These are phyloP conservation scores for Odontesthes bonariensis DNA, from an alignment of 2,113 vertebrate species.

Conservation along the genomic window DNA sequence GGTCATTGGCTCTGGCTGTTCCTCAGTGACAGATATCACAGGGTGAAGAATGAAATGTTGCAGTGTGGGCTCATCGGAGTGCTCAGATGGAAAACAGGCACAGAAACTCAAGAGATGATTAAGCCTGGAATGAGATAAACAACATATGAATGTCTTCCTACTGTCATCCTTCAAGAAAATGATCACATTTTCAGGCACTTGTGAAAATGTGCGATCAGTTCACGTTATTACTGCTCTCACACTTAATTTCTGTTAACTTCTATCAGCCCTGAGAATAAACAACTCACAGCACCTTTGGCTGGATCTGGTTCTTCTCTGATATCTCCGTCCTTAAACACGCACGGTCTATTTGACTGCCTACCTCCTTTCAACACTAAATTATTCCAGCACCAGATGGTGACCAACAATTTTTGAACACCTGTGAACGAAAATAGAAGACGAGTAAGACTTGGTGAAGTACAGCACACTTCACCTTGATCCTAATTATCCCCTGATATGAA, in stretches of 20 bases:
- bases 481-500: background rate
- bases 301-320: constrained; percentile 46
- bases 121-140: constrained; percentile 16
- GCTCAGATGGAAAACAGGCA: constrained; percentile 55
- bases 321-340: constrained; percentile 37
- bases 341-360: constrained; percentile 16
- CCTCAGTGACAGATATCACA: constrained; percentile 53
- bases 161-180: background rate
- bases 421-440: constrained; percentile 50
- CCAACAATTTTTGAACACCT: constrained; percentile 45
- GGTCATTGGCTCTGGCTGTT: constrained; percentile 25
- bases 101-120: background rate
- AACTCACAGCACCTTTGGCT: constrained; percentile 1
- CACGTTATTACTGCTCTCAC: background rate
- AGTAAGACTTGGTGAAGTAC: constrained; percentile 21
- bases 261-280: constrained; percentile 13
- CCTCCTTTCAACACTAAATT: constrained; percentile 40
- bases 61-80: constrained; percentile 20
- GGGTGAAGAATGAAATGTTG: constrained; percentile 37
- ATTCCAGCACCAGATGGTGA: constrained; percentile 33
- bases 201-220: background rate
- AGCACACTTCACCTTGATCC: constrained; percentile 15
- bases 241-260: constrained; percentile 25
- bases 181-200: background rate
- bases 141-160: background rate